Conservation (phyloP, 2,113 vertebrate genomes). For the Physeter macrocephalus region DNA sequence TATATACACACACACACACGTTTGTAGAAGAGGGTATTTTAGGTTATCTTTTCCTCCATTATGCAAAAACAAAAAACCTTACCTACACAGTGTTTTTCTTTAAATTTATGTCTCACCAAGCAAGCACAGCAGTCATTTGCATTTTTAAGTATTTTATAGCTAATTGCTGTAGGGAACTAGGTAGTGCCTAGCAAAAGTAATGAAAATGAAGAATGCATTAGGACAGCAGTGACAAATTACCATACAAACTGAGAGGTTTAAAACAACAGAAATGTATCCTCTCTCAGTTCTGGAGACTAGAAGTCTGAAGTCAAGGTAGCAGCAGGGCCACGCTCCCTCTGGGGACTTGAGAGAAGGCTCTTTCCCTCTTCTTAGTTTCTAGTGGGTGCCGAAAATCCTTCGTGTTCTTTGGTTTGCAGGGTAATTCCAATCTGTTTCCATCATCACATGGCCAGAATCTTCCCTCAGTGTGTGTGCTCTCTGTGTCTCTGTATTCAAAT, state of each 20-base stretch:
- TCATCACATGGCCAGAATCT: neutral
- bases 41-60: neutral
- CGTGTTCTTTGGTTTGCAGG: neutral
- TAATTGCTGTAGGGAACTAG: neutral
- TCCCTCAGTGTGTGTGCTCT: neutral
- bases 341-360: neutral
- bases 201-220: neutral
- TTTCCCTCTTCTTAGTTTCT: neutral
- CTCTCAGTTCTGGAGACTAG: neutral
- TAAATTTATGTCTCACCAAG: neutral
- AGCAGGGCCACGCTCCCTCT: neutral
- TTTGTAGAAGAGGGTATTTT: neutral
- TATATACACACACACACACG: neutral
- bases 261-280: neutral
- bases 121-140: neutral
- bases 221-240: neutral
- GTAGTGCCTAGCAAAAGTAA: neutral
- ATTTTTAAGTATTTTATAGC: neutral
- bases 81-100: neutral
- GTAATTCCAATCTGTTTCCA: neutral
- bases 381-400: neutral
- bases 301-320: neutral
- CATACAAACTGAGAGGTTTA: neutral
- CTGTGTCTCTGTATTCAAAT: neutral
- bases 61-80: neutral